Evolutionary conservation across 2,797 vertebrate genomes (phyloP).

Genomic region (Pogoniulus pusillus): DNA sequence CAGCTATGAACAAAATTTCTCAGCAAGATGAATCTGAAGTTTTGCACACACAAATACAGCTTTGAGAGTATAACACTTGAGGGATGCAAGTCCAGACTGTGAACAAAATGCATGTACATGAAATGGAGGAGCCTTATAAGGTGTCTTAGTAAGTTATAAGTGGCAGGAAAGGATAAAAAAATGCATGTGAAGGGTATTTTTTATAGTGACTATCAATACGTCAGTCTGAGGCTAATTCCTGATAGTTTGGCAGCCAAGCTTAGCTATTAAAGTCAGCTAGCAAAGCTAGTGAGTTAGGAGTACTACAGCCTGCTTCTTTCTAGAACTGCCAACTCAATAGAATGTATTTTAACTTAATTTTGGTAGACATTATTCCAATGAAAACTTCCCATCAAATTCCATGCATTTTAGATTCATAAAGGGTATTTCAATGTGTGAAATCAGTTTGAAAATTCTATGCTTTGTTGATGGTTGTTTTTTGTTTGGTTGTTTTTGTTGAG

Average conservation of each 20-base stretch:
- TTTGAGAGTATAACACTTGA: neutral
- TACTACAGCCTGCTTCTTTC: neutral
- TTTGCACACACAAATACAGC: neutral
- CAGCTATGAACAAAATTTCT: conserved; percentile 59
- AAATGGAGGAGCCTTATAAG: neutral
- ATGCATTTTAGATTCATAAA: neutral
- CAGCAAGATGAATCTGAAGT: conserved; percentile 17
- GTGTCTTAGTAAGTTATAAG: neutral
- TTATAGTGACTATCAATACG: neutral
- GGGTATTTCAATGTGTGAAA: neutral
- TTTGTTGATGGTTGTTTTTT: no score
- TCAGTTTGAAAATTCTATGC: neutral
- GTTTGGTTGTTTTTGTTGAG: no score
- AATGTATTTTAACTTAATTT: neutral
- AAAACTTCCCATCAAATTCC: neutral
- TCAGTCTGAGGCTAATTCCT: neutral
- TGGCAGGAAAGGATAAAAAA: neutral
- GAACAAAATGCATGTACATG: neutral
- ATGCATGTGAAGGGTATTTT: neutral
- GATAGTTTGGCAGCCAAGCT: neutral
- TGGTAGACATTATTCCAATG: neutral
- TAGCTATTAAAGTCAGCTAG: neutral
- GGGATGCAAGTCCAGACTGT: neutral
- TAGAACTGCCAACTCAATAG: neutral
- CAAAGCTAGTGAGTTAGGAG: neutral